A percentile compares a stretch with the other conserved stretches of the same genome.
Evolutionary conservation across 2,113 vertebrate genomes (phyloP).

Genomic region (Muntiacus reevesi): DNA sequence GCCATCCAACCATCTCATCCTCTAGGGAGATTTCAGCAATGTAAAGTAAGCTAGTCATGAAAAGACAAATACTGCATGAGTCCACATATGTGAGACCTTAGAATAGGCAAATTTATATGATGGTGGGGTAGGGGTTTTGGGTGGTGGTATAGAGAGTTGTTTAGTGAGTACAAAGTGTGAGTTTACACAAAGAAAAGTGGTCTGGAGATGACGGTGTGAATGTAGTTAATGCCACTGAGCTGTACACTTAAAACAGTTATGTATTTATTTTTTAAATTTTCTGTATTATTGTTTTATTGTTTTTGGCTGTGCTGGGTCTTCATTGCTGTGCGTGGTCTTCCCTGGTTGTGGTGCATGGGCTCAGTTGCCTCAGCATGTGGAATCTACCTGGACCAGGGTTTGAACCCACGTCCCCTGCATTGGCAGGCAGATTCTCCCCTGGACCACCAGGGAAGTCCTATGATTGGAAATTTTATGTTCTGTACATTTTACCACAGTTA

Average conservation of each 20-base stretch:
- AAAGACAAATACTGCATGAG: not conserved
- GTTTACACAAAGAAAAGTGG: not conserved
- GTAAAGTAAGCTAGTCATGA: not conserved
- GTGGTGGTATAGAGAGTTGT: not conserved
- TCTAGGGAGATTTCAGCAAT: not conserved
- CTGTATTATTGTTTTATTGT: not conserved
- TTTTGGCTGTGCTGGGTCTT: not conserved
- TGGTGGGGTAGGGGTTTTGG: not conserved
- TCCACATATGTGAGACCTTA: not conserved
- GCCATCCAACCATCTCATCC: not conserved
- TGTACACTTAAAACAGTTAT: not conserved
- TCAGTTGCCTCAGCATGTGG: not conserved
- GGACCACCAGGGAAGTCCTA: not conserved
- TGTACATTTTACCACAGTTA: not conserved
- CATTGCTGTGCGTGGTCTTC: fast-evolving
- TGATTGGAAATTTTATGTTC: not conserved
- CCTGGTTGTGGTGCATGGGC: not conserved
- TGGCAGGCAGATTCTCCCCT: not conserved
- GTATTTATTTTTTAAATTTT: not conserved
- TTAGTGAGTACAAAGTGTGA: not conserved
- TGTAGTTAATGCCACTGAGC: not conserved
- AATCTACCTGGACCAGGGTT: not conserved
- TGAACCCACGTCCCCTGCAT: not conserved
- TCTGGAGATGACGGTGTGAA: not conserved
- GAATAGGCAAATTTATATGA: not conserved